A percentile compares a stretch with the other conserved stretches of the same genome.
phyloP scores from a whole-genome alignment of 2,113 vertebrate genomes.

The Neoarius graeffei region DNA sequence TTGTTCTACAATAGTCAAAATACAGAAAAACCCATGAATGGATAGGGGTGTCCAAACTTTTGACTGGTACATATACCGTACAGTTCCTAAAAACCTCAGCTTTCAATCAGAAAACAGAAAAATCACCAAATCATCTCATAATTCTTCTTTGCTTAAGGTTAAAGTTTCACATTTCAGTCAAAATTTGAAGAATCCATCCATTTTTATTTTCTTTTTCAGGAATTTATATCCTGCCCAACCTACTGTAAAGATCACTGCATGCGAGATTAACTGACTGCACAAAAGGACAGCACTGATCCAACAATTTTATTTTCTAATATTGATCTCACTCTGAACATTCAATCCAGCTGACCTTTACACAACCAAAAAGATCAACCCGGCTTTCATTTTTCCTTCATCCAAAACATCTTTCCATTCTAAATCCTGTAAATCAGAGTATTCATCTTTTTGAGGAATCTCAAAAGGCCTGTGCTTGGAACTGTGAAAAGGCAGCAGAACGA shows the following conservation, averaged over 20 bases:
- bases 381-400: neutral
- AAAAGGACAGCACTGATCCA: neutral
- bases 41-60: too few relatives aligned
- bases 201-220: neutral
- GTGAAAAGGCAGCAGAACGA: neutral
- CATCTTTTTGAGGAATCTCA: neutral
- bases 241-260: neutral
- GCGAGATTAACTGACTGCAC: neutral
- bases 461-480: neutral
- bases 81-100: neutral
- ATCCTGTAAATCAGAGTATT: neutral
- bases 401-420: neutral
- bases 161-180: neutral
- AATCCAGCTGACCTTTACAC: neutral
- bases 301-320: neutral
- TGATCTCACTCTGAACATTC: neutral
- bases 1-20: too few relatives aligned
- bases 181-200: neutral
- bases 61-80: neutral
- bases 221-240: neutral
- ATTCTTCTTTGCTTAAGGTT: neutral
- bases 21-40: too few relatives aligned
- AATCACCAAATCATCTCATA: neutral
- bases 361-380: neutral
- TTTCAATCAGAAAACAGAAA: neutral